Percentiles rank a stretch among this genome's conserved stretches.
phyloP scores from a whole-genome alignment of 2,888 invertebrate genomes.

The Phyllotreta cruciferae region DNA sequence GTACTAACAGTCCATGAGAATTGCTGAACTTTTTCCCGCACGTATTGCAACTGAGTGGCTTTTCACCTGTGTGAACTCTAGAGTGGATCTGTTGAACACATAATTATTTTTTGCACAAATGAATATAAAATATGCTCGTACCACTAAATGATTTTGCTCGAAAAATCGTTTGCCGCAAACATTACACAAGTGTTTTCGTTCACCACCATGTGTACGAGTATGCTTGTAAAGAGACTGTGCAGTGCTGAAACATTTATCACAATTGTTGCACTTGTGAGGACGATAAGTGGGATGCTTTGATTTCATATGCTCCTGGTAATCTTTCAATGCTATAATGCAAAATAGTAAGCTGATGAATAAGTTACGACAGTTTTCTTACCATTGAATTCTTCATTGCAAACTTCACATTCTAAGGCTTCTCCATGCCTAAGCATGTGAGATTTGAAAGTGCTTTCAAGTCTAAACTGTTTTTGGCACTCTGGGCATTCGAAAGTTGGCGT shows the following conservation, averaged over 20 bases:
- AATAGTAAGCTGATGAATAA: too few relatives aligned
- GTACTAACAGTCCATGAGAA: slow-evolving; percentile 52
- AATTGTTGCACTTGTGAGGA: slow-evolving; percentile 52
- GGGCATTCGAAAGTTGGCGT: slow-evolving; percentile 38
- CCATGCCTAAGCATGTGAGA: slow-evolving; percentile 53
- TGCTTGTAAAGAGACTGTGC: slow-evolving; percentile 52
- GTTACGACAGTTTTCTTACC: slow-evolving; percentile 44
- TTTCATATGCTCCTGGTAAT: slow-evolving; percentile 49
- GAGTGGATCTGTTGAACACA: slow-evolving; percentile 50
- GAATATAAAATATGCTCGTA: slow-evolving; percentile 38
- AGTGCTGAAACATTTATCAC: slow-evolving; percentile 51
- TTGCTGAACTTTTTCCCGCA: slow-evolving; percentile 56
- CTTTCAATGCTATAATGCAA: slow-evolving; percentile 49
- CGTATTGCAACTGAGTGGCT: slow-evolving; percentile 53
- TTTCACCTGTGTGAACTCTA: slow-evolving; percentile 55
- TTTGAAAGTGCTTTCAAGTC: slow-evolving; percentile 47
- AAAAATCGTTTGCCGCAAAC: slow-evolving; percentile 55
- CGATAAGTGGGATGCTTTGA: slow-evolving; percentile 50
- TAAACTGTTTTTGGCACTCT: slow-evolving; percentile 51
- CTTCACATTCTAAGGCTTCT: slow-evolving; percentile 50
- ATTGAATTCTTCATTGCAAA: slow-evolving; percentile 53
- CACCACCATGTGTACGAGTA: slow-evolving; percentile 53
- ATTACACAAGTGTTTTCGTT: slow-evolving; percentile 54
- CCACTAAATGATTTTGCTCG: slow-evolving; percentile 53
- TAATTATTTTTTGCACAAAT: slow-evolving; percentile 1